Percentiles rank a stretch among this genome's conserved stretches.
Conservation (phyloP, 1,140 invertebrate species). For the Caenorhabditis elegans region DNA sequence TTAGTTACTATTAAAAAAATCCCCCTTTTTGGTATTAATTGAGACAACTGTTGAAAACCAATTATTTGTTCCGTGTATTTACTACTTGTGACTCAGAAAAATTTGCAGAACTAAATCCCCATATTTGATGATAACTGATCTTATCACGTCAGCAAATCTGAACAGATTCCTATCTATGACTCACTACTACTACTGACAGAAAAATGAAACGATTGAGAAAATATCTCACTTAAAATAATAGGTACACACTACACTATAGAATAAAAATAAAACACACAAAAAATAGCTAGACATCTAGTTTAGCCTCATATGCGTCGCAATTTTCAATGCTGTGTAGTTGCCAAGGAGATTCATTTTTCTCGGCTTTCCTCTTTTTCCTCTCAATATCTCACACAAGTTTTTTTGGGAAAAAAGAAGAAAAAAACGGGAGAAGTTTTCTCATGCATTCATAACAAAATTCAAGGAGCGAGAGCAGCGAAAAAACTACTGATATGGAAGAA, state of each 20-base stretch:
- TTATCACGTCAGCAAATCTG: neutral
- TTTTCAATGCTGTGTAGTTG: neutral
- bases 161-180: too few species aligned
- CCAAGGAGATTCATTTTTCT: conserved; percentile 7
- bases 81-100: too few species aligned
- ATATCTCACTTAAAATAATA: too few species aligned
- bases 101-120: too few species aligned
- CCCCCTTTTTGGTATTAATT: too few species aligned
- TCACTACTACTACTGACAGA: too few species aligned
- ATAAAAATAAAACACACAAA: neutral
- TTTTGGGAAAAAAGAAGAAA: neutral
- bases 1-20: too few species aligned
- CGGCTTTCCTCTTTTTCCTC: neutral
- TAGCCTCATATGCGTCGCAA: neutral
- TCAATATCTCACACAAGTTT: neutral
- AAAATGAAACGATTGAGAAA: too few species aligned
- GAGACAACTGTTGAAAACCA: too few species aligned
- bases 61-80: too few species aligned
- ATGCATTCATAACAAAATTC: conserved; percentile 17
- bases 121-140: conserved; percentile 8
- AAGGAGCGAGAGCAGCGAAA: neutral
- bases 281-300: neutral
- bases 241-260: neutral
- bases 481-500: neutral
- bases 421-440: neutral